Percentiles rank a stretch among this genome's conserved stretches.
Evolutionary conservation across 2,797 vertebrate species (phyloP).

Genomic region (Brachymystax lenok): DNA sequence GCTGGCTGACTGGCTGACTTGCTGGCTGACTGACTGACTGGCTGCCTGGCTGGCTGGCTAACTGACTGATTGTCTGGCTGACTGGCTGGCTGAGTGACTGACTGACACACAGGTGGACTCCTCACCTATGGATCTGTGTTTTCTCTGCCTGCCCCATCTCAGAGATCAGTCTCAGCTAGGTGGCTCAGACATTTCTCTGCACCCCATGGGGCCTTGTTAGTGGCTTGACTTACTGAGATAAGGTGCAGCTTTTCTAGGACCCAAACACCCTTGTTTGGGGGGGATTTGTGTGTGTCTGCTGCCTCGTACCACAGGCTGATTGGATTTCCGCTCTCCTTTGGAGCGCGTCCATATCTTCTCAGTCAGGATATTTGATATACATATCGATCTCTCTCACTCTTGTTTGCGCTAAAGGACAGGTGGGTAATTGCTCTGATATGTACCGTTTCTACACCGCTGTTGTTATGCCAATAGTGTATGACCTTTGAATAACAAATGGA

Average conservation of each 20-base stretch:
- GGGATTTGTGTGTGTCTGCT: neutral
- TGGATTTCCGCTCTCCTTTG: slow-evolving; percentile 31
- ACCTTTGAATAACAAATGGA: slow-evolving; percentile 50
- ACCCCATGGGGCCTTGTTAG: slow-evolving; percentile 1
- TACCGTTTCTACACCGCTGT: slow-evolving; percentile 35
- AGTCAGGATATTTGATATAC: slow-evolving; percentile 70
- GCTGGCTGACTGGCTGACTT: rapidly evolving
- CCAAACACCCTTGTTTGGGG: neutral
- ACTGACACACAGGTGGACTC: neutral
- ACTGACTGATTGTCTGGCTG: too few species aligned
- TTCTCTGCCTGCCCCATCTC: neutral
- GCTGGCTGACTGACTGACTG: too few species aligned
- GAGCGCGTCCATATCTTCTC: slow-evolving; percentile 30
- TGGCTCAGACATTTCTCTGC: neutral
- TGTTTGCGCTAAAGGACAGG: slow-evolving; percentile 74
- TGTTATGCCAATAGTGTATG: slow-evolving; percentile 49
- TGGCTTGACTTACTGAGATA: slow-evolving; percentile 2
- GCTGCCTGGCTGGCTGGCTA: rapidly evolving
- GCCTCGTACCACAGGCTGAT: slow-evolving; percentile 34
- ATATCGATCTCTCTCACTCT: slow-evolving; percentile 71
- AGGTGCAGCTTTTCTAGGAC: neutral
- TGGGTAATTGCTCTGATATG: slow-evolving; percentile 72
- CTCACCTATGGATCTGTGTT: neutral
- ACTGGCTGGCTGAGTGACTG: too few species aligned
- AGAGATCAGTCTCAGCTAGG: neutral